Evolutionary conservation across 2,797 vertebrate genomes (phyloP).

Genomic region (Hoplostethus mediterraneus): DNA sequence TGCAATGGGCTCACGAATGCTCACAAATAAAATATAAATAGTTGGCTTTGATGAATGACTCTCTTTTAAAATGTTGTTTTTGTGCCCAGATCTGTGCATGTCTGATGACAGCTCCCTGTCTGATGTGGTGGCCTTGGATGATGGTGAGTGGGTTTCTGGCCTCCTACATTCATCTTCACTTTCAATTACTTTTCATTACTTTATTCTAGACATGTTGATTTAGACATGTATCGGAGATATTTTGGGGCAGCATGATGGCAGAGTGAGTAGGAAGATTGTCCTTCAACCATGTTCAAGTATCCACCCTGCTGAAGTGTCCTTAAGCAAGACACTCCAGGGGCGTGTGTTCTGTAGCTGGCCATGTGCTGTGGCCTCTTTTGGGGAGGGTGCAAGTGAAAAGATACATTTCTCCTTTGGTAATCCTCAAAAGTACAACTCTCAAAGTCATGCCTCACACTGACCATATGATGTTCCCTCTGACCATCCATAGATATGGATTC

Average conservation of each 20-base stretch:
- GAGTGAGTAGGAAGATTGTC: too few relatives aligned
- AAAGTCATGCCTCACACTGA: background rate
- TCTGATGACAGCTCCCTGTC: slow-evolving; percentile 91
- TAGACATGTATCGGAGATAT: background rate
- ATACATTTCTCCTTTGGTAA: too few relatives aligned
- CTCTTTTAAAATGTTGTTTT: slow-evolving; percentile 18
- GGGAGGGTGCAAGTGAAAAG: too few relatives aligned
- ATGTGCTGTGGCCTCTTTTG: too few relatives aligned
- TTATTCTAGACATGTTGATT: background rate
- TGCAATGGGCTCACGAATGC: background rate
- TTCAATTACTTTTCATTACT: background rate
- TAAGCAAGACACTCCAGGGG: too few relatives aligned
- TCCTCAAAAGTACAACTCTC: background rate
- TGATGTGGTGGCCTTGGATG: slow-evolving; percentile 88
- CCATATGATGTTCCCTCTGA: slow-evolving; percentile 14
- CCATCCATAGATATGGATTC: slow-evolving; percentile 74
- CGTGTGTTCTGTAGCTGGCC: background rate
- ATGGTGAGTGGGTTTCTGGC: slow-evolving; percentile 81
- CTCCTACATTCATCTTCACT: background rate
- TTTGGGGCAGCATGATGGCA: too few relatives aligned
- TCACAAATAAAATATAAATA: background rate
- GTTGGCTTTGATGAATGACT: background rate
- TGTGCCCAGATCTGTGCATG: slow-evolving; percentile 75
- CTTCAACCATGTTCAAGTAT: too few relatives aligned
- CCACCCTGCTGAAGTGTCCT: too few relatives aligned